Evolutionary conservation across 37 sponge, comb jelly and placozoan genomes (phyloP), one percentile per base, ranked within the genome.

Genomic region (Halisarca cf. caerulea): DNA sequence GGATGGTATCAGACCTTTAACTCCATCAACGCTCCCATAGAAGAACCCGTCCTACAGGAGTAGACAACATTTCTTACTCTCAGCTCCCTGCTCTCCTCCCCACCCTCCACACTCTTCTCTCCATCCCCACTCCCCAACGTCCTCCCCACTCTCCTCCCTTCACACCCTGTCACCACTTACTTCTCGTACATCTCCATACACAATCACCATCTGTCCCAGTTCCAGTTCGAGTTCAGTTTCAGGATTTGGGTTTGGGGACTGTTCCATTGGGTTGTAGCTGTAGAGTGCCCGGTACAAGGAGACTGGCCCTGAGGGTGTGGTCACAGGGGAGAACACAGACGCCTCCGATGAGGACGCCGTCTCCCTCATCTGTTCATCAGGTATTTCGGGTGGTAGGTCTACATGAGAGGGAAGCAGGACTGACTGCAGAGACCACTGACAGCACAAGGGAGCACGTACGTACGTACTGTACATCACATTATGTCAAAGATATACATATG

Each of bases 211-310:
- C 61, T 91, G 89, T 28, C 95, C 95, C 8, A 41, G 32, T 53
- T 34, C 20, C 18, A 90, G 82, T 24, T 80, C 14, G 45, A 90
- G 86, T 58, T 90, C 90, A 35, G 38, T 77, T 39, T 75, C 78
- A 15, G 72, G 86, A 79, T 88, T 80, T 1, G 83, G 89, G 85
- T 94, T 94, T 55, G 95, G 95, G 43, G 88, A 87, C 91, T 85
- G 88, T 74, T 83, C 43, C n/a, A 61, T 38, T 0, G 95, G 95
- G 37, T 83, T 68, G 70, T 94, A 94, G 71, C 58, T 80, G 78
- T 81, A 88, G 34, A 85, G 79, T 8, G 75, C 85, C 61, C 41
- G 36, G 43, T 40, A 74, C 9, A 74, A 20, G 17, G 77, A 40
- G 25, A 74, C 44, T 2, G 77, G 45, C 15, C 45, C 42, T 23